phyloP scores from a whole-genome alignment of 2,797 vertebrate genomes.

The Naso thynnoides region DNA sequence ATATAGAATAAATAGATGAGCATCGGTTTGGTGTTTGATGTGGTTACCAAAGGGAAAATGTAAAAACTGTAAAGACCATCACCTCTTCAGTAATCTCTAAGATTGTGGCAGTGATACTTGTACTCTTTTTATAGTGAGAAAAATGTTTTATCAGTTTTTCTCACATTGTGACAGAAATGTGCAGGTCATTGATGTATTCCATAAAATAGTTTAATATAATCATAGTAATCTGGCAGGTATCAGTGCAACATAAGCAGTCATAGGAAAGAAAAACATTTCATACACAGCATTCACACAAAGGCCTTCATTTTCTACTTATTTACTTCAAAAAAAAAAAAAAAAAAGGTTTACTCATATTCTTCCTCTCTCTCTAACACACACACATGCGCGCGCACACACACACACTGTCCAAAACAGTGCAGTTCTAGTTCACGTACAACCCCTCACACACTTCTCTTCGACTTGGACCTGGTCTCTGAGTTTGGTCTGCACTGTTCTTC shows the following conservation, averaged over 20 bases:
- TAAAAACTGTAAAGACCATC: conserved; percentile 18
- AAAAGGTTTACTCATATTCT: conserved; percentile 25
- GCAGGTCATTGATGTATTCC: conserved; percentile 73
- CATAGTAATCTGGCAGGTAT: conserved; percentile 78
- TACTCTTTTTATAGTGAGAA: conserved; percentile 35
- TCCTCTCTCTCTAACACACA: conserved; percentile 1
- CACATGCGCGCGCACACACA: conserved; percentile 15
- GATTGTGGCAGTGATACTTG: conserved; percentile 72
- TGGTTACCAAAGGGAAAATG: conserved; percentile 33
- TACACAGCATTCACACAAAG: conserved; percentile 70
- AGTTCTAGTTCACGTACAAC: conserved; percentile 69
- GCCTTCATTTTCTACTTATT: conserved; percentile 64
- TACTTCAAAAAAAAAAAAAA: conserved; percentile 52
- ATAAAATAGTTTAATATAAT: conserved; percentile 83
- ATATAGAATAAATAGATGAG: conserved; percentile 54
- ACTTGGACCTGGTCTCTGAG: conserved; percentile 69
- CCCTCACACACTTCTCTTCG: conserved; percentile 41
- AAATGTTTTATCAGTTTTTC: conserved; percentile 35
- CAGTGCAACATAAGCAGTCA: conserved; percentile 84
- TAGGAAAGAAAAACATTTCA: conserved; percentile 66
- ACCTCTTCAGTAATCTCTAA: conserved; percentile 49
- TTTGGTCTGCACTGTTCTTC: conserved; percentile 80
- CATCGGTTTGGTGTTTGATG: conserved; percentile 55
- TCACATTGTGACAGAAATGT: conserved; percentile 72
- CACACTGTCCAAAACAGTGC: conserved; percentile 76